Base-by-base conservation (phyloP, 2,113 vertebrate species). In the Theristicus caerulescens region DNA sequence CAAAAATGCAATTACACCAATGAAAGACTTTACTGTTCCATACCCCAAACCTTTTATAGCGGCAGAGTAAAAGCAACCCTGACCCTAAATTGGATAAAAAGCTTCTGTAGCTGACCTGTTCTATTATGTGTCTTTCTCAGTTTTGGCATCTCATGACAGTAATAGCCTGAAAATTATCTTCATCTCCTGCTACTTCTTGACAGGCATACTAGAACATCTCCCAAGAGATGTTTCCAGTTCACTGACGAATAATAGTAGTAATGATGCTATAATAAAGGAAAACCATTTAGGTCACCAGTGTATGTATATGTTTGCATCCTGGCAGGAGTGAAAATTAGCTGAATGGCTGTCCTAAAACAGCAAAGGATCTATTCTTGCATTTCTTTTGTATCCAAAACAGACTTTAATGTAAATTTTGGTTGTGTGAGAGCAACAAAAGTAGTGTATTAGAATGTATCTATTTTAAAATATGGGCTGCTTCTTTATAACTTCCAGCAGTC, bases 151-250 rank as follows among this genome's bases (percentile, higher is more conserved):
- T 86, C 17, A 8, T 67, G n/a, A 86, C 52, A 93, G 61, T 69
- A 94, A 91, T 87, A 94, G 76, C 9, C 31, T 61, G 82, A 88
- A 92, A 94, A 94, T 89, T 92, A 76, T 51, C 64, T 86, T 94
- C 27, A 66, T 74, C 32, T 93, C 59, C 36, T 90, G 42, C 11
- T 64, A 67, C 14, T 86, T 86, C 82, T 93, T 74, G 76, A 81
- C 88, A 90, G 54, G 40, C 20, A 46, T 26, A 55, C 88, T 73
- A 57, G 26, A 93, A 74, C 16, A 73, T 59, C 51, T 92, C 94
- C 51, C 76, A 83, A n/a, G 79, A 86, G 78, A 77, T n/a, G 2
- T 42, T 59, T 54, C 70, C 81, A 73, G 42, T 81, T 91, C 54
- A 64, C 52, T 62, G 46, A 70, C 73, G 64, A 95, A 83, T 83